Conservation (phyloP, 2,113 vertebrate genomes). For the Neoarius graeffei region DNA sequence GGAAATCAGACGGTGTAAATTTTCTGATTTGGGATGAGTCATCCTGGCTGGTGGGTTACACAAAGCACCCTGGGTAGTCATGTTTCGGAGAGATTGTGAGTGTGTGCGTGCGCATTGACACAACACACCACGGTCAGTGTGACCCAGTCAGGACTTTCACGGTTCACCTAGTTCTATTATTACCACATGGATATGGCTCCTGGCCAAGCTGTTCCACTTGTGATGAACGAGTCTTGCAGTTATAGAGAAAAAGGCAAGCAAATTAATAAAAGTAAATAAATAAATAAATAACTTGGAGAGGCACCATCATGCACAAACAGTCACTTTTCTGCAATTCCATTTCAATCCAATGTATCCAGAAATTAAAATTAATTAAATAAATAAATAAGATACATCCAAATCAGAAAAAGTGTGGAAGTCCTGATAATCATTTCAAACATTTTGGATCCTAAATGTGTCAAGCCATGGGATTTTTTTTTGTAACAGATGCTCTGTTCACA, state of each 20-base stretch:
- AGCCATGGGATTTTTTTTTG: no score
- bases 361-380: not conserved
- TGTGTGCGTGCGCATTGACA: constrained; percentile 12
- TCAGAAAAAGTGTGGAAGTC: not conserved
- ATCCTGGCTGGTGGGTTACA: not conserved
- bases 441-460: no score
- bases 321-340: not conserved
- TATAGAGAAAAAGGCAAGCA: not conserved
- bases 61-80: not conserved
- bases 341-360: not conserved
- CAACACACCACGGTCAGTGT: constrained; percentile 8
- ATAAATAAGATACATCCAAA: not conserved
- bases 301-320: not conserved
- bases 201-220: not conserved
- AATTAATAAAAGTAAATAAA: not conserved
- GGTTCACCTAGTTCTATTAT: constrained; percentile 52
- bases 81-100: not conserved
- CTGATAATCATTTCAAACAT: not conserved
- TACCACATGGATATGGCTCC: not conserved
- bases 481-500: no score
- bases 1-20: no score
- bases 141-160: constrained; percentile 41
- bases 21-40: not conserved
- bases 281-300: not conserved
- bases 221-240: not conserved